phyloP scores from a whole-genome alignment of 2,888 invertebrate genomes.

The Cheiracanthium punctorium region DNA sequence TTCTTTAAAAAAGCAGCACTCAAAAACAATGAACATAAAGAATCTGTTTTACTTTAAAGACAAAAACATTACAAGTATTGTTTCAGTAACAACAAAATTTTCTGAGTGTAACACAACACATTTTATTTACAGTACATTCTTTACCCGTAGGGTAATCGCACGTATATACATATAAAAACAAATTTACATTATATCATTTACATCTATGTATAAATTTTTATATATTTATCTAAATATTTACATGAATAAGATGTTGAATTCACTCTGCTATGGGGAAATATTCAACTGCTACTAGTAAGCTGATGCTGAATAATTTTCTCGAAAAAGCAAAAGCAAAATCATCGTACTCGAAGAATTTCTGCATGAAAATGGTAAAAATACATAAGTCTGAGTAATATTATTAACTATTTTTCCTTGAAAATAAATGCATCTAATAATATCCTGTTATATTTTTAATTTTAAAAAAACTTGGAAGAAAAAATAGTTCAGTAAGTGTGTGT shows the following conservation, averaged over 20 bases:
- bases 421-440: no score
- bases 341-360: no score
- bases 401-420: no score
- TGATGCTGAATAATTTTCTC: no score
- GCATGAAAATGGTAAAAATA: no score
- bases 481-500: no score
- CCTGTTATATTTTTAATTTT: no score
- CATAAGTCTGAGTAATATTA: no score
- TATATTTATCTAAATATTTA: constrained; percentile 15
- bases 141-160: constrained; percentile 31
- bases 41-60: constrained; percentile 17
- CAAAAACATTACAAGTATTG: constrained; percentile 15
- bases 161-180: constrained; percentile 15
- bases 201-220: neutral
- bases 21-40: constrained; percentile 50
- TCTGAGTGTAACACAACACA: constrained; percentile 26
- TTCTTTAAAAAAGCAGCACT: constrained; percentile 50
- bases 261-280: no score
- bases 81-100: constrained; percentile 29
- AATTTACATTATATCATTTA: neutral
- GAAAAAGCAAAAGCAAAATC: no score
- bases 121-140: constrained; percentile 38
- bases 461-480: no score
- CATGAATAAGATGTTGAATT: neutral
- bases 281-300: no score